These are phyloP conservation scores for Lophura swinhoii DNA, from an alignment of 2,797 vertebrate species.

Conservation along the genomic window DNA sequence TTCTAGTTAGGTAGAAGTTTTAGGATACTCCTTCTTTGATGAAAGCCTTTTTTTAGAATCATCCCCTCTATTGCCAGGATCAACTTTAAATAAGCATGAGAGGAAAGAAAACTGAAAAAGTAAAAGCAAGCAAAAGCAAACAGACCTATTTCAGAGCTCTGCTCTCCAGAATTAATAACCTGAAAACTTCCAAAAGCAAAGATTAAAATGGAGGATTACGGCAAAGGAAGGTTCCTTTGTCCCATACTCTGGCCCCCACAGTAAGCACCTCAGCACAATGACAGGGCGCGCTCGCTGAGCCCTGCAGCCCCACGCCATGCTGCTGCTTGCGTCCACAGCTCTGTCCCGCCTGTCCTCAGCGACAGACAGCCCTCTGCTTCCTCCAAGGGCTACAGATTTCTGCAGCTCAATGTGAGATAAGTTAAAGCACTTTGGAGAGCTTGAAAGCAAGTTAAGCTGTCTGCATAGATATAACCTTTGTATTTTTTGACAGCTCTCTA, in stretches of 20 bases:
- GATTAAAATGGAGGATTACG: neutral
- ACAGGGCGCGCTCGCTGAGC: neutral
- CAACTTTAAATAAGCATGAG: neutral
- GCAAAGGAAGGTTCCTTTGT: conserved; percentile 11
- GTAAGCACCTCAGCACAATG: neutral
- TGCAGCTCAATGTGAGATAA: conserved; percentile 25
- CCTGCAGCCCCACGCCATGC: neutral
- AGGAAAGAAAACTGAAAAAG: neutral
- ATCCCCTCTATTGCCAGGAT: neutral
- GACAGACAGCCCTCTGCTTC: neutral
- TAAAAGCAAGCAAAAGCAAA: conserved; percentile 6
- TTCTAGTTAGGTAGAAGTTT: neutral
- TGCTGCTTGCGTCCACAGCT: neutral
- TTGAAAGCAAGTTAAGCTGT: conserved; percentile 41
- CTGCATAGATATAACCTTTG: conserved; percentile 31
- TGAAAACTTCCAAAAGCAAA: conserved; percentile 25
- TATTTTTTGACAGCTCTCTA: conserved; percentile 43
- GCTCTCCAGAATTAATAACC: neutral
- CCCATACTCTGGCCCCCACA: conserved; percentile 1
- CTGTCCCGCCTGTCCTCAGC: neutral
- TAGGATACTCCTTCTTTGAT: neutral
- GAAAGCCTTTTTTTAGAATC: neutral
- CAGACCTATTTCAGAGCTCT: neutral
- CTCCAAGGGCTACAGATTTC: neutral
- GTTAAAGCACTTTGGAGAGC: conserved; percentile 13